A percentile compares a stretch with the other conserved stretches of the same genome.
phyloP scores from a whole-genome alignment of 2,888 invertebrate genomes.

The Matsumyia berberina region DNA sequence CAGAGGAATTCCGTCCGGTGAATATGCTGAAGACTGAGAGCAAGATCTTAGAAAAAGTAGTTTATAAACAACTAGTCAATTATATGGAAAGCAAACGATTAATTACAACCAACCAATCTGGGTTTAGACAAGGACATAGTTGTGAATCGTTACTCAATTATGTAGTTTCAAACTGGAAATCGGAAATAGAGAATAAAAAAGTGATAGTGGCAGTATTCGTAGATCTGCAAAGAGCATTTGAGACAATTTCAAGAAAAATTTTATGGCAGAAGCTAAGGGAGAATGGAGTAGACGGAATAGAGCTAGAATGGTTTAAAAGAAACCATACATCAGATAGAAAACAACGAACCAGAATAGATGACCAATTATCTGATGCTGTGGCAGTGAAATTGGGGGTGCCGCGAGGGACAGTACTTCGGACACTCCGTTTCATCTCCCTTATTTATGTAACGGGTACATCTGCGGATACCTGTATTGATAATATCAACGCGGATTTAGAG shows the following conservation, averaged over 20 bases:
- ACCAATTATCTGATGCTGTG: not conserved
- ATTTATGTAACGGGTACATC: conserved; percentile 40
- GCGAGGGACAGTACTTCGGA: conserved; percentile 42
- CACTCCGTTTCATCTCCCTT: conserved; percentile 9
- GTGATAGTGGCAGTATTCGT: conserved; percentile 26
- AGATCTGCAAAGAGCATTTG: conserved; percentile 25
- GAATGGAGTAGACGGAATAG: conserved; percentile 5
- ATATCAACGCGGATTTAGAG: conserved; percentile 6
- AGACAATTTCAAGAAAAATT: conserved; percentile 3
- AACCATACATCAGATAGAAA: conserved; percentile 20
- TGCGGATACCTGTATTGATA: not conserved
- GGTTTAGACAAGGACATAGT: conserved; percentile 16
- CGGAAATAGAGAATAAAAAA: conserved; percentile 4
- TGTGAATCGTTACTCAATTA: conserved; percentile 12
- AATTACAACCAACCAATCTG: not conserved
- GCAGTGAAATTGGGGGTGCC: conserved; percentile 42
- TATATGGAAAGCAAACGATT: not conserved
- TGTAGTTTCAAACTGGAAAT: conserved; percentile 13
- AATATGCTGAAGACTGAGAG: conserved; percentile 4
- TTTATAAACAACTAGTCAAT: not conserved
- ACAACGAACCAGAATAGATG: conserved; percentile 9
- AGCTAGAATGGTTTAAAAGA: conserved; percentile 27
- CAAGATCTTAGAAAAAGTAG: conserved; percentile 17
- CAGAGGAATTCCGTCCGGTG: conserved; percentile 4
- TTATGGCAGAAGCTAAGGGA: conserved; percentile 14